Evolutionary conservation across 1,140 invertebrate species (phyloP).

Genomic region (Drosophila murphyi): DNA sequence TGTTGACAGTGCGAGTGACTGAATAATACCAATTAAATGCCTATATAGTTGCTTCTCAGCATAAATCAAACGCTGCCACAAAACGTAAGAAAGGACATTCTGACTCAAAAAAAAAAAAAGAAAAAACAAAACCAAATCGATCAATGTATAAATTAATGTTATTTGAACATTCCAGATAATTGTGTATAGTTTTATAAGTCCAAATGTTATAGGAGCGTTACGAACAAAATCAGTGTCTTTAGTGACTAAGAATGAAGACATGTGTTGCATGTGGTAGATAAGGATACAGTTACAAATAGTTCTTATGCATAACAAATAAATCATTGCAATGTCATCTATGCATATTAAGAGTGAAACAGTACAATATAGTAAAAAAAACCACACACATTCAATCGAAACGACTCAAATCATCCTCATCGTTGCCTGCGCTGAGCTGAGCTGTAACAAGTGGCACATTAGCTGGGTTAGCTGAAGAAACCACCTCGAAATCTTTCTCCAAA

Average conservation of each 20-base stretch:
- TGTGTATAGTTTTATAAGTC: slow-evolving; percentile 34
- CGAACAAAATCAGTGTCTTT: slow-evolving; percentile 27
- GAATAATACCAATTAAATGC: slow-evolving; percentile 36
- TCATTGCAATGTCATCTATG: slow-evolving; percentile 33
- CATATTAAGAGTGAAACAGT: slow-evolving; percentile 34
- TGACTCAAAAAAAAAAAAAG: not conserved
- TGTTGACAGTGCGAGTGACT: slow-evolving; percentile 52
- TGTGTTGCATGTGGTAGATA: not conserved
- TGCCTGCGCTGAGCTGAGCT: not conserved
- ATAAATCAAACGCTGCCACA: slow-evolving; percentile 16
- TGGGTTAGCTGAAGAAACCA: slow-evolving; percentile 46
- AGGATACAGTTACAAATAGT: slow-evolving; percentile 20
- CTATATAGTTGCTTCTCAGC: slow-evolving; percentile 28
- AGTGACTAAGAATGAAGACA: not conserved
- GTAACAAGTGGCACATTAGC: not conserved
- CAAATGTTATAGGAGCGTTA: slow-evolving; percentile 36
- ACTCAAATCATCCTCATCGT: slow-evolving; percentile 67
- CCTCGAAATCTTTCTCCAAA: slow-evolving; percentile 60
- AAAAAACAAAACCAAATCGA: slow-evolving; percentile 2
- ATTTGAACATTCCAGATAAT: slow-evolving; percentile 20
- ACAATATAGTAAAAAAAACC: slow-evolving; percentile 48
- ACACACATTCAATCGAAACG: slow-evolving; percentile 68
- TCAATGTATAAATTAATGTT: not conserved
- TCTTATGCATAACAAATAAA: slow-evolving; percentile 20
- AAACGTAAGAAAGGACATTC: not conserved